Conservation (phyloP, 1,140 invertebrate species). For the Drosophila pectinifera region DNA sequence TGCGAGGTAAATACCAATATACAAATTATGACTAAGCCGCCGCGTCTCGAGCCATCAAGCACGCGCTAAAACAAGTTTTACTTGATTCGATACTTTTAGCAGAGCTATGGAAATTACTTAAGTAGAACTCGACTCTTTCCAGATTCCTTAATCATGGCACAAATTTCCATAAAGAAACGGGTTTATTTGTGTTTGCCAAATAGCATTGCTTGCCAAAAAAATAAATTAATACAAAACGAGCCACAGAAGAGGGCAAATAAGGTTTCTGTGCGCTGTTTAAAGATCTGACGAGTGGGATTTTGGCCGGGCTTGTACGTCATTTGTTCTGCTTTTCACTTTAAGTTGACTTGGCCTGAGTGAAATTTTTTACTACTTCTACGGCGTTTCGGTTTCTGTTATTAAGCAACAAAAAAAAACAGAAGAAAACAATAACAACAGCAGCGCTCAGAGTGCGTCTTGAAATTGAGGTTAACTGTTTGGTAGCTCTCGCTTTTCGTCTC, state of each 20-base stretch:
- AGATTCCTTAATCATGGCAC: conserved; percentile 51
- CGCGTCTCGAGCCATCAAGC: conserved; percentile 52
- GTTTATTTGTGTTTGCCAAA: conserved; percentile 62
- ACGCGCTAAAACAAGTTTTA: conserved; percentile 69
- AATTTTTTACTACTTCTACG: conserved; percentile 69
- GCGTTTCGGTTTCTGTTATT: conserved; percentile 64
- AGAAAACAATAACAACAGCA: conserved; percentile 2
- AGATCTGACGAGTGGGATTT: conserved; percentile 28
- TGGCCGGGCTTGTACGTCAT: conserved; percentile 49
- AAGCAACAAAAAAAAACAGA: conserved; percentile 59
- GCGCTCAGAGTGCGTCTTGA: conserved; percentile 69
- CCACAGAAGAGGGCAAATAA: conserved; percentile 20
- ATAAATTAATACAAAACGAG: not conserved
- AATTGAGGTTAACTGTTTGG: conserved; percentile 80
- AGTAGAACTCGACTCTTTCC: conserved; percentile 65
- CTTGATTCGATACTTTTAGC: conserved; percentile 48
- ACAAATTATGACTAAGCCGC: conserved; percentile 73
- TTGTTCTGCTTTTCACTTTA: conserved; percentile 82
- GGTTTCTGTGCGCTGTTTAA: conserved; percentile 35
- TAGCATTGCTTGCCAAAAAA: conserved; percentile 27
- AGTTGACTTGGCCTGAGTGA: conserved; percentile 55
- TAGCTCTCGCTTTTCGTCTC: conserved; percentile 75
- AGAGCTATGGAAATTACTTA: conserved; percentile 55
- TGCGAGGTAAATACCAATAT: conserved; percentile 49
- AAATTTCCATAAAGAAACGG: conserved; percentile 55